These are phyloP conservation scores for Cyclura pinguis DNA, from an alignment of 2,797 vertebrate species.

Conservation along the genomic window DNA sequence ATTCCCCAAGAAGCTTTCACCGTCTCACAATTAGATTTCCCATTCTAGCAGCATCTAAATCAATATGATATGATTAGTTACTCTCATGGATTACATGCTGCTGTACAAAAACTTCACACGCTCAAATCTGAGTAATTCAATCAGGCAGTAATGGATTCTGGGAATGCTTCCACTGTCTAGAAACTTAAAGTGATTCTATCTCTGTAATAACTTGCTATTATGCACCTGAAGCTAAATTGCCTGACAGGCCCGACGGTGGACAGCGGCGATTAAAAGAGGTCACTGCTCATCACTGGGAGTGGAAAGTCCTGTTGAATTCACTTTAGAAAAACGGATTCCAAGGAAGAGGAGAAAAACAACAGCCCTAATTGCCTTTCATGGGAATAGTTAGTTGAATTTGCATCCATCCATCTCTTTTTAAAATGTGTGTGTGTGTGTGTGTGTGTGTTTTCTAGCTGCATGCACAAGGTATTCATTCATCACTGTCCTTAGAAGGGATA, in stretches of 20 bases:
- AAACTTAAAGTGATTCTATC: constrained; percentile 80
- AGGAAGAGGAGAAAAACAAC: constrained; percentile 42
- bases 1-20: constrained; percentile 82
- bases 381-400: constrained; percentile 57
- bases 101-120: constrained; percentile 81
- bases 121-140: constrained; percentile 86
- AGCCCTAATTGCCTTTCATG: constrained; percentile 53
- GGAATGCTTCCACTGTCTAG: constrained; percentile 79
- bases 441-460: neutral
- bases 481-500: constrained; percentile 60
- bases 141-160: constrained; percentile 83
- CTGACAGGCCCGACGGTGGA: constrained; percentile 75
- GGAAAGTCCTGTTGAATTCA: constrained; percentile 64
- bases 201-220: constrained; percentile 80
- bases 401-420: constrained; percentile 45
- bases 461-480: constrained; percentile 52
- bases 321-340: constrained; percentile 67
- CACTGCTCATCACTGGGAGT: constrained; percentile 76
- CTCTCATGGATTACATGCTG: constrained; percentile 81
- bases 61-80: constrained; percentile 85
- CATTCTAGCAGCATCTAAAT: constrained; percentile 86
- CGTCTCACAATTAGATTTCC: constrained; percentile 84
- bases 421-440: constrained; percentile 5
- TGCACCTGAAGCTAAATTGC: constrained; percentile 79
- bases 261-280: constrained; percentile 79